These are phyloP conservation scores for Amazona guildingii DNA, from an alignment of 2,113 vertebrate species.

Conservation along the genomic window DNA sequence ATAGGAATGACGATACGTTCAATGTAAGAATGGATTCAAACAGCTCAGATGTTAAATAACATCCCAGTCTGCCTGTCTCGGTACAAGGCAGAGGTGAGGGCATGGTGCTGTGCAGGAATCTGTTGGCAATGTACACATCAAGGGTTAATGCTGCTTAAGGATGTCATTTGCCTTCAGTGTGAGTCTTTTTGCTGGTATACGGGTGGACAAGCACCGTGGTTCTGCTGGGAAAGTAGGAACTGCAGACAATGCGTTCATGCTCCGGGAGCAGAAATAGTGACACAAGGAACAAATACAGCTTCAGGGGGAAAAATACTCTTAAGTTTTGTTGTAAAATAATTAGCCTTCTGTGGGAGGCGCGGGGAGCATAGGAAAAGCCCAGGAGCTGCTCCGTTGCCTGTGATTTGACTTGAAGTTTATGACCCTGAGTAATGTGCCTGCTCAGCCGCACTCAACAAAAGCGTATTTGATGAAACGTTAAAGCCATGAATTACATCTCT, in stretches of 20 bases:
- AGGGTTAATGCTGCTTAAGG: neutral
- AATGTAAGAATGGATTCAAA: neutral
- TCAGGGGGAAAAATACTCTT: conserved; percentile 41
- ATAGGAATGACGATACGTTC: neutral
- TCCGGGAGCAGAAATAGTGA: conserved; percentile 28
- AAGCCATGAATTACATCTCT: conserved; percentile 39
- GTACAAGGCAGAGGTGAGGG: neutral
- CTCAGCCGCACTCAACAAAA: conserved; percentile 64
- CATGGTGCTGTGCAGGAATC: neutral
- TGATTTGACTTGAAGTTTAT: conserved; percentile 66
- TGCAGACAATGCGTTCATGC: conserved; percentile 15
- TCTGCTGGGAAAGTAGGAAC: conserved; percentile 47
- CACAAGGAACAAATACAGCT: conserved; percentile 62
- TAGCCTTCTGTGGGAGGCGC: conserved; percentile 52
- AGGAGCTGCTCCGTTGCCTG: conserved; percentile 52
- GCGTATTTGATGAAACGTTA: conserved; percentile 67
- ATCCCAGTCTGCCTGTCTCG: neutral
- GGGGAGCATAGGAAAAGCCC: conserved; percentile 34
- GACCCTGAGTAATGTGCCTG: conserved; percentile 65
- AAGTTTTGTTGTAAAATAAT: conserved; percentile 67
- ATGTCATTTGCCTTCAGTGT: neutral
- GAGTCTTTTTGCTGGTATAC: neutral
- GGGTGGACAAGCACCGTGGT: neutral
- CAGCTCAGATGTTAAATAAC: neutral
- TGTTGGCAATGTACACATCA: fast-evolving